Conservation (phyloP, 2,888 invertebrate genomes). For the Melanostoma mellinum region DNA sequence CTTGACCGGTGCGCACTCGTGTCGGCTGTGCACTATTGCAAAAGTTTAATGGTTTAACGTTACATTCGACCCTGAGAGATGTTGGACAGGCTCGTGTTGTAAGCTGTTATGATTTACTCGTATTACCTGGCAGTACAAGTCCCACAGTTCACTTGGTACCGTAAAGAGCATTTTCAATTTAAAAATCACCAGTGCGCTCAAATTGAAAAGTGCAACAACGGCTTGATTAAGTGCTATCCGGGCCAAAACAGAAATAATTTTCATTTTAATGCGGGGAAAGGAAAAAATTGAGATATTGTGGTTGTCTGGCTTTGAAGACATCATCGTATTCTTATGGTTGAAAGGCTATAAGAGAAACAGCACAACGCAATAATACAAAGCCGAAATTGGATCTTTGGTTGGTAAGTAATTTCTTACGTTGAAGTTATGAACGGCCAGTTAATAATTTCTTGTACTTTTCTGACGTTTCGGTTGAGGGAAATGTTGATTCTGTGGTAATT, state of each 20-base stretch:
- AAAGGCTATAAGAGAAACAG: no score
- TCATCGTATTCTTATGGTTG: no score
- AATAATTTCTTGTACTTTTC: no score
- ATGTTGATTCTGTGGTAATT: no score
- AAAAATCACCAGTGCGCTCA: conserved; percentile 17
- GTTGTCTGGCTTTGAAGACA: not conserved
- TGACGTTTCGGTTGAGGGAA: no score
- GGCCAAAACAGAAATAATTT: conserved; percentile 19
- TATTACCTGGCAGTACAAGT: conserved; percentile 20
- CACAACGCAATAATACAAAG: no score
- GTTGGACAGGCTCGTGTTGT: conserved; percentile 19
- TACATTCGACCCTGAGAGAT: conserved; percentile 14
- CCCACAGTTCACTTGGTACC: conserved; percentile 4
- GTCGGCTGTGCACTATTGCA: conserved; percentile 30
- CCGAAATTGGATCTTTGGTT: no score
- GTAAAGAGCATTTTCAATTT: conserved; percentile 43
- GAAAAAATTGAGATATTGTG: conserved; percentile 35
- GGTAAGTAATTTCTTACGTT: no score
- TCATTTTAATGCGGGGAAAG: conserved; percentile 11
- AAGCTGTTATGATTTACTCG: conserved; percentile 37
- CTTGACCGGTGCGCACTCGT: conserved; percentile 20
- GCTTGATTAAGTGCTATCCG: conserved; percentile 42
- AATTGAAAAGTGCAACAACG: conserved; percentile 27
- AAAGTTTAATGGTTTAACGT: conserved; percentile 36
- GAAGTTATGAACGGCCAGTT: no score